Evolutionary conservation across 2,888 invertebrate species (phyloP).

Genomic region (Gisinianus flammeolus): DNA sequence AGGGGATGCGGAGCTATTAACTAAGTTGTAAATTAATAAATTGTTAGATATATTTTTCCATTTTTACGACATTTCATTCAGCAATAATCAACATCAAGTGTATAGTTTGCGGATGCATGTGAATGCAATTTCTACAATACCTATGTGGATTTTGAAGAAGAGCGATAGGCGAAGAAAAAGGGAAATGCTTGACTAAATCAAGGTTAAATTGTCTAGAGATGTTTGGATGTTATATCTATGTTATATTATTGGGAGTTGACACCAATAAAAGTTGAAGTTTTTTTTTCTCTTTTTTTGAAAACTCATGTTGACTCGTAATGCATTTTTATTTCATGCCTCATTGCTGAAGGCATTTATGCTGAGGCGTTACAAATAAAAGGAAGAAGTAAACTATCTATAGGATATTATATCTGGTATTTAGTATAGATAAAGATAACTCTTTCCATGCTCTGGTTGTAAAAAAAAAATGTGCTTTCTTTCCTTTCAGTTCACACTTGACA

Average conservation of each 20-base stretch:
- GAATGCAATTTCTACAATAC: too few relatives aligned
- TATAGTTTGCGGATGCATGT: not conserved
- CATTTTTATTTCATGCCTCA: not conserved
- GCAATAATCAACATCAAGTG: not conserved
- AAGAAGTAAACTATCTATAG: not conserved
- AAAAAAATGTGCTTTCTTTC: constrained; percentile 1
- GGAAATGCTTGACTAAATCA: not conserved
- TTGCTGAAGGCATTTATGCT: not conserved
- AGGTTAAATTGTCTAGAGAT: not conserved
- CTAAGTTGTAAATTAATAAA: constrained; percentile 8
- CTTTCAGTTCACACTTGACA: constrained; percentile 57
- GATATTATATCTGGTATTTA: too few relatives aligned
- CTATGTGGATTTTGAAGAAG: too few relatives aligned
- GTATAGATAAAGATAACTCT: too few relatives aligned
- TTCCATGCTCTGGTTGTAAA: constrained; percentile 12
- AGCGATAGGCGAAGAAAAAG: not conserved
- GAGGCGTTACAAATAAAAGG: not conserved
- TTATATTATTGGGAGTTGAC: not conserved
- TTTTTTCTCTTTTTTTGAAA: too few relatives aligned
- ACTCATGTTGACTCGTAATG: not conserved
- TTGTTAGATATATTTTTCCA: not conserved
- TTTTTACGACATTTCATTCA: not conserved
- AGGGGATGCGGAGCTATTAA: not conserved
- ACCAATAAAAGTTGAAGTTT: not conserved
- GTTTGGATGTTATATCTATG: too few relatives aligned